Evolutionary conservation across 2,797 vertebrate species (phyloP).

Genomic region (Lutjanus campechanus): DNA sequence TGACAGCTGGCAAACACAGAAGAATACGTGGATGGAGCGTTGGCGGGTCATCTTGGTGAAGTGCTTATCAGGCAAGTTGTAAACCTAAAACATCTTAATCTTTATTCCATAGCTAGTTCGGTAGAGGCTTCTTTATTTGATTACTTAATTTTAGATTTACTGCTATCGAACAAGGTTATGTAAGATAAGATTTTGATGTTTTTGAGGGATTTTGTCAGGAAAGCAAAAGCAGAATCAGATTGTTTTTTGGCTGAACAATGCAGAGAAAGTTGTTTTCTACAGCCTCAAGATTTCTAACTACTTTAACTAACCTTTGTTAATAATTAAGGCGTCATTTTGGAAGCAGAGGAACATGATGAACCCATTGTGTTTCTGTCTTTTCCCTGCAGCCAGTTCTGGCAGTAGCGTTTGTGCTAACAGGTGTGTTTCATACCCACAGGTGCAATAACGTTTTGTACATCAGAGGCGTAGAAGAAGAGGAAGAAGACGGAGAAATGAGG

Average conservation of each 20-base stretch:
- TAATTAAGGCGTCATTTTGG: slow-evolving; percentile 9
- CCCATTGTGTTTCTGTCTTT: accelerated
- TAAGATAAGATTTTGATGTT: background rate
- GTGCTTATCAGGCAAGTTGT: slow-evolving; percentile 93
- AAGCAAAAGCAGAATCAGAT: background rate
- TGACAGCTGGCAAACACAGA: slow-evolving; percentile 96
- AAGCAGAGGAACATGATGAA: background rate
- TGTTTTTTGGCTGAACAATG: background rate
- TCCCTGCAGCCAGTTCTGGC: too few species aligned
- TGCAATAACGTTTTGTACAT: slow-evolving; percentile 99
- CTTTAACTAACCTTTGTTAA: slow-evolving; percentile 25
- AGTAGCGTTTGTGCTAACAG: background rate
- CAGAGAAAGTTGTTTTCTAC: background rate
- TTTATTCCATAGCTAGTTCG: background rate
- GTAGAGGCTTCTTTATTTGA: background rate
- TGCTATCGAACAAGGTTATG: background rate
- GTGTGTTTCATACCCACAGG: slow-evolving; percentile 78
- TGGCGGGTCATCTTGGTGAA: slow-evolving; percentile 97
- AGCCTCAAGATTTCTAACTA: slow-evolving; percentile 1
- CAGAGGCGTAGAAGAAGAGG: slow-evolving; percentile 98
- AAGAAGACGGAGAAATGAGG: slow-evolving; percentile 99
- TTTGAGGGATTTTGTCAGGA: background rate
- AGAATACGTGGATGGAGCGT: slow-evolving; percentile 96
- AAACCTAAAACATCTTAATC: background rate
- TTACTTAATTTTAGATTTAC: background rate